Percentiles rank a stretch among this genome's conserved stretches.
Evolutionary conservation across 2,113 vertebrate genomes (phyloP).

Genomic region (Pachypanchax playfairii): DNA sequence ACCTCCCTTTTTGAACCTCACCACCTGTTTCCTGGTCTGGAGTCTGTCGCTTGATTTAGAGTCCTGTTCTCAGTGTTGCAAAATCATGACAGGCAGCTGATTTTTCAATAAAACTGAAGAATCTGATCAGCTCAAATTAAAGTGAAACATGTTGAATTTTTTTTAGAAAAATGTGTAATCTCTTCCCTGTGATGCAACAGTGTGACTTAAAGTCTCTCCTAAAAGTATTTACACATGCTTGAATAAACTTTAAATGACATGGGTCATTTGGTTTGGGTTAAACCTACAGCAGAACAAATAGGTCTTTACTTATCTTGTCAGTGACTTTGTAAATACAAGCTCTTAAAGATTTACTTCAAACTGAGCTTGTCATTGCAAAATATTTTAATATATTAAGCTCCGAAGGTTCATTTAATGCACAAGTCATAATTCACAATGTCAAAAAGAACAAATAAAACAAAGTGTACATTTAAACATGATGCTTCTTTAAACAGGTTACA

Average conservation of each 20-base stretch:
- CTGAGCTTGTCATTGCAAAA: neutral
- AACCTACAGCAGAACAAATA: neutral
- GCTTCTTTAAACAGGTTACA: neutral
- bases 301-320: neutral
- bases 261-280: neutral
- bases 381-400: conserved; percentile 12
- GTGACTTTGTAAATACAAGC: neutral
- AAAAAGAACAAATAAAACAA: neutral
- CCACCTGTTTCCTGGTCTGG: too few relatives aligned
- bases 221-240: neutral
- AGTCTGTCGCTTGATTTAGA: too few relatives aligned
- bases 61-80: too few relatives aligned
- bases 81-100: too few relatives aligned
- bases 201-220: neutral
- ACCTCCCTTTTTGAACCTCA: too few relatives aligned
- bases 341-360: neutral
- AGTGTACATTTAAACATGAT: conserved; percentile 1
- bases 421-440: conserved; percentile 1
- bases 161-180: too few relatives aligned
- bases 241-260: neutral
- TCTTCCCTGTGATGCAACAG: neutral
- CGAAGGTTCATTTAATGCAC: conserved; percentile 15
- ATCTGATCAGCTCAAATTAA: too few relatives aligned
- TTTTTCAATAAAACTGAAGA: too few relatives aligned
- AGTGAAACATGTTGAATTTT: too few relatives aligned